A percentile compares a stretch with the other conserved stretches of the same genome.
Conservation (phyloP, 2,797 vertebrate genomes). For the Pempheris klunzingeri region DNA sequence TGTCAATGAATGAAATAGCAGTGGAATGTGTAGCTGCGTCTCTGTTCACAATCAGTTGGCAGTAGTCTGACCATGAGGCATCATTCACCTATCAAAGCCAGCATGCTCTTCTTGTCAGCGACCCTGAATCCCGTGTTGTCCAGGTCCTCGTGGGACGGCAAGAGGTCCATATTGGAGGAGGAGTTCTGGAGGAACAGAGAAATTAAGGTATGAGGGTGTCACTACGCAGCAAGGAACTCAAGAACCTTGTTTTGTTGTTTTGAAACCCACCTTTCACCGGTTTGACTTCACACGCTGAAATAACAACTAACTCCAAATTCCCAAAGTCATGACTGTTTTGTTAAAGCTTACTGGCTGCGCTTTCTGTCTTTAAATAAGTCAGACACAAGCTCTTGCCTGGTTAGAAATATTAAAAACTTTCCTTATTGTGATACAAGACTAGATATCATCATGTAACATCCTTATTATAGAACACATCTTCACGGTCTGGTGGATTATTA, state of each 20-base stretch:
- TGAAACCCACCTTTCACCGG: too few species aligned
- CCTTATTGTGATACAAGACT: neutral
- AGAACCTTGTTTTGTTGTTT: too few species aligned
- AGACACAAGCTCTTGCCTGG: neutral
- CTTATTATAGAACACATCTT: neutral
- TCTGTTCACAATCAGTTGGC: neutral
- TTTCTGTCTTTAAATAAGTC: neutral
- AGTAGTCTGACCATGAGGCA: neutral
- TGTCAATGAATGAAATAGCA: neutral
- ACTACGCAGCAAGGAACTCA: too few species aligned
- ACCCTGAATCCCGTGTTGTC: constrained; percentile 92
- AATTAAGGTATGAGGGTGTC: too few species aligned
- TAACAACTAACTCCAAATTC: neutral
- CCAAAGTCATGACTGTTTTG: neutral
- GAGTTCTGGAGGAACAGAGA: constrained; percentile 70
- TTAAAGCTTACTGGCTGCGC: neutral
- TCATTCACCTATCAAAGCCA: constrained; percentile 89
- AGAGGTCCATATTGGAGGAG: constrained; percentile 87
- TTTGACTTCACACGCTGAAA: too few species aligned
- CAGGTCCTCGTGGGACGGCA: constrained; percentile 91
- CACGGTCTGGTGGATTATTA: neutral
- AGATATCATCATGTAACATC: neutral
- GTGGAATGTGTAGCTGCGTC: neutral
- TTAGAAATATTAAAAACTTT: neutral
- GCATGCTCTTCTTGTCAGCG: constrained; percentile 89